These are phyloP conservation scores for Catocala nupta DNA, from an alignment of 2,888 invertebrate species.

Conservation along the genomic window DNA sequence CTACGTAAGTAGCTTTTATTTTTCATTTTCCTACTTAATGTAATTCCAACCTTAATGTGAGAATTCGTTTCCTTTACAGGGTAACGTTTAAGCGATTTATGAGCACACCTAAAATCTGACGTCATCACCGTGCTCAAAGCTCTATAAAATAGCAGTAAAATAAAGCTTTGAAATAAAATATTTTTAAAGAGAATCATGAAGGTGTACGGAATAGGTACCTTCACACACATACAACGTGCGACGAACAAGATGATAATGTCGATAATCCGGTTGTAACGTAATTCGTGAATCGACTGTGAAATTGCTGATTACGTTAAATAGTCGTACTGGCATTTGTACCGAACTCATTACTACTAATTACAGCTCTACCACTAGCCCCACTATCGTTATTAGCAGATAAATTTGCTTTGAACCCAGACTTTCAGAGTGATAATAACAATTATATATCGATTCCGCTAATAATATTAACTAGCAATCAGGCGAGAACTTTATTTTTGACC, in stretches of 20 bases:
- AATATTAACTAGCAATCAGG: constrained; percentile 4
- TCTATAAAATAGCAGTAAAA: constrained; percentile 25
- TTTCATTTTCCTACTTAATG: constrained; percentile 44
- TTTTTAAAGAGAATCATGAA: constrained; percentile 13
- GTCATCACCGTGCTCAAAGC: constrained; percentile 28
- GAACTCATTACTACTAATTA: constrained; percentile 10
- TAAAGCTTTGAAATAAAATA: constrained; percentile 18
- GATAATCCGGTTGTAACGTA: constrained; percentile 4
- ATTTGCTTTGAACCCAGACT: neutral
- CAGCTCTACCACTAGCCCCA: neutral
- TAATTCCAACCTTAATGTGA: constrained; percentile 45
- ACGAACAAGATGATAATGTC: constrained; percentile 2
- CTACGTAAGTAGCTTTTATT: constrained; percentile 36
- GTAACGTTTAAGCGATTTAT: constrained; percentile 39
- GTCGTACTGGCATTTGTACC: neutral
- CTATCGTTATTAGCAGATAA: neutral
- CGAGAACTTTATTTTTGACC: constrained; percentile 1
- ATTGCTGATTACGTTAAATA: constrained; percentile 10
- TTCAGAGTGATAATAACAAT: neutral
- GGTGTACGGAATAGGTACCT: neutral
- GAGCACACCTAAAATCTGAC: constrained; percentile 28
- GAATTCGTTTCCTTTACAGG: constrained; percentile 39
- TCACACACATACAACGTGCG: neutral
- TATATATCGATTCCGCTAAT: neutral
- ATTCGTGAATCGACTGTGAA: constrained; percentile 11